Evolutionary conservation across 2,888 invertebrate genomes (phyloP).

Genomic region (Brachypalpus laphriformis): DNA sequence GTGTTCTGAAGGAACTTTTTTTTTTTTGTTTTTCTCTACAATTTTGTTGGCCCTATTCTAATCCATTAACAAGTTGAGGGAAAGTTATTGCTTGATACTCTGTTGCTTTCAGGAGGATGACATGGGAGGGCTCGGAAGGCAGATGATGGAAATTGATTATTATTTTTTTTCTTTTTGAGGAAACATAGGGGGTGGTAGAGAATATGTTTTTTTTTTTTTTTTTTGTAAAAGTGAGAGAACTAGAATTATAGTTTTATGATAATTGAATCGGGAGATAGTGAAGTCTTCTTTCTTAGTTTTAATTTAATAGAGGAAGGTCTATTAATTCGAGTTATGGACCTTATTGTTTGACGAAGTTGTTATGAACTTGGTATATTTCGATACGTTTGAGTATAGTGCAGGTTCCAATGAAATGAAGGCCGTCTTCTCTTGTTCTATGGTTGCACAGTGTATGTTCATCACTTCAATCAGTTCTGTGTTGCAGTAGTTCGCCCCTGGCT

Average conservation of each 20-base stretch:
- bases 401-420: too few relatives aligned
- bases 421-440: too few relatives aligned
- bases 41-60: slow-evolving; percentile 34
- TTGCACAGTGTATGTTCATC: too few relatives aligned
- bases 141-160: slow-evolving; percentile 31
- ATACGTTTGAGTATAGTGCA: too few relatives aligned
- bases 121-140: not conserved
- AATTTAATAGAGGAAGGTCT: not conserved
- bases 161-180: not conserved
- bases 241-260: slow-evolving; percentile 23
- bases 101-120: slow-evolving; percentile 31
- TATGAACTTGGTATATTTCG: too few relatives aligned
- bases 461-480: too few relatives aligned
- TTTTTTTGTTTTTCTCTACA: not conserved
- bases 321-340: not conserved
- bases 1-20: slow-evolving; percentile 2
- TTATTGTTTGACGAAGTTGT: too few relatives aligned
- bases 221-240: not conserved
- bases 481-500: too few relatives aligned
- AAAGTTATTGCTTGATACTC: slow-evolving; percentile 51
- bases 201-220: slow-evolving; percentile 21
- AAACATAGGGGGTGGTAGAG: not conserved
- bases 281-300: not conserved
- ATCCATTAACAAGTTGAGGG: slow-evolving; percentile 57
- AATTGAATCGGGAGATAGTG: slow-evolving; percentile 15